Evolutionary conservation across 2,113 vertebrate species (phyloP).

Genomic region (Rhineura floridana): DNA sequence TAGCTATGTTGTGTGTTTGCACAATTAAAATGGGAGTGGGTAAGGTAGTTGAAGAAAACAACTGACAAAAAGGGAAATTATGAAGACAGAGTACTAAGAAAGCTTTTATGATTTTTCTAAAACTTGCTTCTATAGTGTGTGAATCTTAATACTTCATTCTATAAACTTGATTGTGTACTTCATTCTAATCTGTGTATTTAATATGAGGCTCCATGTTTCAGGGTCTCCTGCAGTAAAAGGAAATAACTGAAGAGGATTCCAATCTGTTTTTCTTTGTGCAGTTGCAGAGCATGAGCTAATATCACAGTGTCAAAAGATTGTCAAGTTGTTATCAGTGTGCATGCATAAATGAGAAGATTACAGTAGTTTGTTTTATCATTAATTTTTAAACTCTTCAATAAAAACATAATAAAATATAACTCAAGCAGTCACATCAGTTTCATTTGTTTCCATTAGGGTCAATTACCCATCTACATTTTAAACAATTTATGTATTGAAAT

Average conservation of each 20-base stretch:
- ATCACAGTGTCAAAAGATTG: conserved; percentile 21
- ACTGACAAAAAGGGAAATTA: neutral
- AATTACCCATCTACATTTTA: conserved; percentile 39
- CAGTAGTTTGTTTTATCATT: conserved; percentile 30
- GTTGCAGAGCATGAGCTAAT: conserved; percentile 41
- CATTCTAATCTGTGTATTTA: conserved; percentile 36
- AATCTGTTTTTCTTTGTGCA: conserved; percentile 53
- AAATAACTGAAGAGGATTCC: conserved; percentile 49
- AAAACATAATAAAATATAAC: conserved; percentile 42
- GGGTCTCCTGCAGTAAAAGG: conserved; percentile 46
- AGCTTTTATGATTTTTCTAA: conserved; percentile 4
- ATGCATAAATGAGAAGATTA: conserved; percentile 55
- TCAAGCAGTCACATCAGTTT: conserved; percentile 8
- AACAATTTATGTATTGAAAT: neutral
- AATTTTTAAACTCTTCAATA: conserved; percentile 40
- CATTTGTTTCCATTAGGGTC: conserved; percentile 8
- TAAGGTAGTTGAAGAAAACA: neutral
- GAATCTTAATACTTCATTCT: conserved; percentile 36
- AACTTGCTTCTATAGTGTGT: neutral
- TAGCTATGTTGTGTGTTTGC: neutral
- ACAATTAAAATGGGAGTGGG: neutral
- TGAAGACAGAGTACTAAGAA: neutral
- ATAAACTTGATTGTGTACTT: conserved; percentile 20
- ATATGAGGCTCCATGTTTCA: conserved; percentile 10
- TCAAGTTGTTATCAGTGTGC: conserved; percentile 19